phyloP scores from a whole-genome alignment of 2,113 vertebrate genomes.

The Chionomys nivalis region DNA sequence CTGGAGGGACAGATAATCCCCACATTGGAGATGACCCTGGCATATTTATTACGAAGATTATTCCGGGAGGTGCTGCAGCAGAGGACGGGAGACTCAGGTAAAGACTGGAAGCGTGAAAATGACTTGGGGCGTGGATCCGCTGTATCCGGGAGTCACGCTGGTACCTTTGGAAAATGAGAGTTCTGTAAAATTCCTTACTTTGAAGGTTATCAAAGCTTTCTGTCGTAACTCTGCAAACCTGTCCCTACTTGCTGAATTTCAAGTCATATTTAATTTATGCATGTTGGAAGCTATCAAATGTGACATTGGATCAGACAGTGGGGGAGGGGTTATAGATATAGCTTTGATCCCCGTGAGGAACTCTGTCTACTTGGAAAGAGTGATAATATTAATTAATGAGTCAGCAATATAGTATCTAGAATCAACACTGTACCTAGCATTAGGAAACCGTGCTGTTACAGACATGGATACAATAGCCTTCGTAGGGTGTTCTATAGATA shows the following conservation, averaged over 20 bases:
- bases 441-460: background rate
- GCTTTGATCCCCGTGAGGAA: background rate
- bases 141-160: background rate
- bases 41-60: constrained; percentile 99
- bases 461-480: background rate
- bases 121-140: constrained; percentile 62
- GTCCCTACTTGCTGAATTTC: constrained; percentile 34
- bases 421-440: background rate
- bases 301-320: background rate
- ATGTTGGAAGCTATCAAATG: background rate
- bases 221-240: background rate
- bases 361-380: constrained; percentile 28
- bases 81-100: constrained; percentile 97
- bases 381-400: background rate
- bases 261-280: background rate
- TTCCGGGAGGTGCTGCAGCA: constrained; percentile 96
- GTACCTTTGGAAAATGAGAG: constrained; percentile 26
- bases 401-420: background rate
- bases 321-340: background rate
- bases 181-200: background rate
- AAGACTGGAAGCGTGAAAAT: constrained; percentile 55
- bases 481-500: background rate
- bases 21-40: constrained; percentile 98
- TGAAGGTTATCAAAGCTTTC: constrained; percentile 38
- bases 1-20: constrained; percentile 98